phyloP scores from a whole-genome alignment of 2,888 invertebrate genomes.

The Lasioglossum villosulum region DNA sequence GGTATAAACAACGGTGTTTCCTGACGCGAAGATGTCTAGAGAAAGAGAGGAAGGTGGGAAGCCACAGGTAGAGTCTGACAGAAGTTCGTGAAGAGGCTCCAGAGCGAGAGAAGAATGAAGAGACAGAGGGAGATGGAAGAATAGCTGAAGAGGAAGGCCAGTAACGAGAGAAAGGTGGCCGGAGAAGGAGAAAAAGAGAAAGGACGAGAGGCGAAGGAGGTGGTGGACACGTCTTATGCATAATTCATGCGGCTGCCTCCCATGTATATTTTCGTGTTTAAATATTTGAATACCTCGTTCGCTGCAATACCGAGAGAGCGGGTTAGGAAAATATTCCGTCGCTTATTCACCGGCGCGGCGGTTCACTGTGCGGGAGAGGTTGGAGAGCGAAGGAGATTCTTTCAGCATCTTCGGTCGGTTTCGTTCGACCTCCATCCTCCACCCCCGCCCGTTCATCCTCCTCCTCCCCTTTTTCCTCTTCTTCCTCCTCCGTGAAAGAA shows the following conservation, averaged over 20 bases:
- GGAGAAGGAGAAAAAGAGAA: slow-evolving; percentile 47
- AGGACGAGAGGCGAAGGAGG: slow-evolving; percentile 42
- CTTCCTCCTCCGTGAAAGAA: slow-evolving; percentile 7
- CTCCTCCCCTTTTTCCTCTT: background rate
- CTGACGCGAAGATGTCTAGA: background rate
- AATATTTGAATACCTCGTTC: slow-evolving; percentile 83
- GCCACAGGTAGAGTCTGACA: slow-evolving; percentile 46
- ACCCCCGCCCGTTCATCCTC: background rate
- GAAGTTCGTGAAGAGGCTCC: slow-evolving; percentile 53
- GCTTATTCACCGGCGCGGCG: slow-evolving; percentile 71
- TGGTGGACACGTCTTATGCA: slow-evolving; percentile 78
- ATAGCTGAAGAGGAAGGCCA: slow-evolving; percentile 25
- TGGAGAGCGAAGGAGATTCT: slow-evolving; percentile 31
- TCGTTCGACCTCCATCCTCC: slow-evolving; percentile 19
- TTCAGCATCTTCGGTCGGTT: slow-evolving; percentile 9
- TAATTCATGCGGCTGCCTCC: slow-evolving; percentile 82
- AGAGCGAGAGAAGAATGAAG: slow-evolving; percentile 27
- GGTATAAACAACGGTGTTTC: background rate
- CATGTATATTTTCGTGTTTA: slow-evolving; percentile 83
- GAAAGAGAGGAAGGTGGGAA: slow-evolving; percentile 4
- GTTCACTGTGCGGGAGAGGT: slow-evolving; percentile 27
- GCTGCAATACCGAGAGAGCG: slow-evolving; percentile 73
- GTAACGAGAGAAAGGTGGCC: slow-evolving; percentile 50
- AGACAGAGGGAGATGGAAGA: slow-evolving; percentile 26
- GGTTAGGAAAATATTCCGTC: slow-evolving; percentile 80